Evolutionary conservation across 2,888 invertebrate species (phyloP).

Genomic region (Synanthedon tipuliformis): DNA sequence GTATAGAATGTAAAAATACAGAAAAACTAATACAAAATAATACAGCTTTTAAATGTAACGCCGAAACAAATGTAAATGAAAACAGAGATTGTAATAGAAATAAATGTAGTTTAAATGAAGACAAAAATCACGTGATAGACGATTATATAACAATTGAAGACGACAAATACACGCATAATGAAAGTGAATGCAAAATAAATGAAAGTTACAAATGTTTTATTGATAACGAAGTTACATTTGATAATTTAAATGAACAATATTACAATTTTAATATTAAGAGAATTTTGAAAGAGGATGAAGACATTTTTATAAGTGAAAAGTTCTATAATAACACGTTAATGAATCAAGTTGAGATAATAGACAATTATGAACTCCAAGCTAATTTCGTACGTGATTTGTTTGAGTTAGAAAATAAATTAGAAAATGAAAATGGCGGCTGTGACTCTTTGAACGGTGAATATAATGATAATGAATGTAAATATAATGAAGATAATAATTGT

Average conservation of each 20-base stretch:
- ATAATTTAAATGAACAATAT: slow-evolving; percentile 25
- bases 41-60: neutral
- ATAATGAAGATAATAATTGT: slow-evolving; percentile 15
- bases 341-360: slow-evolving; percentile 29
- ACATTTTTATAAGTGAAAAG: slow-evolving; percentile 41
- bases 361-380: slow-evolving; percentile 47
- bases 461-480: neutral
- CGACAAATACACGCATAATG: neutral
- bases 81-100: neutral
- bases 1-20: slow-evolving; percentile 12
- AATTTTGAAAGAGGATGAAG: slow-evolving; percentile 26
- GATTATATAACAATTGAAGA: neutral
- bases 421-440: slow-evolving; percentile 7
- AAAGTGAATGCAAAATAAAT: neutral
- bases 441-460: slow-evolving; percentile 5
- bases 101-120: neutral
- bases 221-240: slow-evolving; percentile 9
- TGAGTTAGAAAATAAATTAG: slow-evolving; percentile 16
- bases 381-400: slow-evolving; percentile 52
- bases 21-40: slow-evolving; percentile 1
- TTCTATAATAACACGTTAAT: slow-evolving; percentile 44
- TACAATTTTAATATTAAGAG: slow-evolving; percentile 13
- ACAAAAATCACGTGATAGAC: neutral
- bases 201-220: neutral
- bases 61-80: neutral